These are phyloP conservation scores for Himalopsyche japonica DNA, from an alignment of 2,888 invertebrate genomes.

Conservation along the genomic window DNA sequence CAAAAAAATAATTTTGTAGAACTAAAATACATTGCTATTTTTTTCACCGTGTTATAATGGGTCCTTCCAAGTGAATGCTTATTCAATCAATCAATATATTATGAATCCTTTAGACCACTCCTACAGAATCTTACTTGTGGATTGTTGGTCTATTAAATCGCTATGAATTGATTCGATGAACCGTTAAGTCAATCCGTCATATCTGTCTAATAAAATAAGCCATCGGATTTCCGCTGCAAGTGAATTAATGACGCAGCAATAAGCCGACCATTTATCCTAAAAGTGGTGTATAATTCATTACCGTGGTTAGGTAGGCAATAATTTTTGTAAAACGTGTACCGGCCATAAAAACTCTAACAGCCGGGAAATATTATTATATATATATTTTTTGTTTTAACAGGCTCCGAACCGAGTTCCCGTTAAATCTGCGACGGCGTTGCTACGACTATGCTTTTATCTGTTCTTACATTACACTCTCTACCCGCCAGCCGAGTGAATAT, in stretches of 20 bases:
- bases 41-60: no score
- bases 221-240: background rate
- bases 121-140: no score
- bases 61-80: no score
- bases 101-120: no score
- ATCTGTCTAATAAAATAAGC: background rate
- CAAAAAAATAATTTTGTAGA: no score
- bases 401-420: background rate
- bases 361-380: no score
- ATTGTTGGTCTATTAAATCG: no score
- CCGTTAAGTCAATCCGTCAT: background rate
- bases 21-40: no score
- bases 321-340: background rate
- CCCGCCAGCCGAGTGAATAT: background rate
- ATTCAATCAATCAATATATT: no score
- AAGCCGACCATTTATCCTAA: background rate
- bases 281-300: background rate
- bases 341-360: background rate
- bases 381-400: conserved; percentile 1
- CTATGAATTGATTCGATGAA: background rate
- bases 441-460: background rate
- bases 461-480: background rate
- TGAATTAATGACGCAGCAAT: background rate
- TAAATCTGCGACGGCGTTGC: background rate
- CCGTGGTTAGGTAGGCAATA: background rate